Evolutionary conservation across 1,140 invertebrate genomes (phyloP).

Genomic region (Hermetia illucens): DNA sequence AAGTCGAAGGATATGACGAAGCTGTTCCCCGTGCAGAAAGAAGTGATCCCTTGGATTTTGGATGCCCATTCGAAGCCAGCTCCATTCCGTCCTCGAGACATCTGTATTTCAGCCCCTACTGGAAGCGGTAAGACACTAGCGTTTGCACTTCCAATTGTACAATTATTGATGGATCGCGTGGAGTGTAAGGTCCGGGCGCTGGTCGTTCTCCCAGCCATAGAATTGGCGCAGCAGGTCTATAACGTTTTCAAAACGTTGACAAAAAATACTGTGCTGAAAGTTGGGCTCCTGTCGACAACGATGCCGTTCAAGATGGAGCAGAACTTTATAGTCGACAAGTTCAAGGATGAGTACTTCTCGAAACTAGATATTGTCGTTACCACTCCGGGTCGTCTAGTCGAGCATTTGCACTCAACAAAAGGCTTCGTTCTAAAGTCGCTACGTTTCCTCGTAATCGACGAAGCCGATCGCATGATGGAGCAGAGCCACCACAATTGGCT

Average conservation of each 20-base stretch:
- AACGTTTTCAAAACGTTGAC: slow-evolving; percentile 67
- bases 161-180: slow-evolving; percentile 34
- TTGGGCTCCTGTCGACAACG: slow-evolving; percentile 58
- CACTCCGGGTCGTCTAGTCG: slow-evolving; percentile 83
- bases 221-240: slow-evolving; percentile 79
- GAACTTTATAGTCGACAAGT: slow-evolving; percentile 50
- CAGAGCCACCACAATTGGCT: slow-evolving; percentile 84
- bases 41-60: slow-evolving; percentile 70
- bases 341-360: slow-evolving; percentile 36
- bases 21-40: slow-evolving; percentile 79
- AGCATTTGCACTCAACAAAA: slow-evolving; percentile 75
- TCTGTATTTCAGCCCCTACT: slow-evolving; percentile 95
- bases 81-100: slow-evolving; percentile 59
- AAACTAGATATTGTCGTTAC: slow-evolving; percentile 81
- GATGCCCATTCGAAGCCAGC: slow-evolving; percentile 40
- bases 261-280: slow-evolving; percentile 52
- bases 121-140: slow-evolving; percentile 96
- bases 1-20: slow-evolving; percentile 56
- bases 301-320: slow-evolving; percentile 62
- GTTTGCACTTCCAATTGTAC: slow-evolving; percentile 85
- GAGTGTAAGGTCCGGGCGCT: slow-evolving; percentile 59
- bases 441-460: slow-evolving; percentile 83
- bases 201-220: slow-evolving; percentile 81
- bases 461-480: slow-evolving; percentile 88
- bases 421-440: slow-evolving; percentile 73